Evolutionary conservation across 1,140 invertebrate genomes (phyloP), one percentile per base, ranked within the genome.

Genomic region (Lepidotrigona ventralis): DNA sequence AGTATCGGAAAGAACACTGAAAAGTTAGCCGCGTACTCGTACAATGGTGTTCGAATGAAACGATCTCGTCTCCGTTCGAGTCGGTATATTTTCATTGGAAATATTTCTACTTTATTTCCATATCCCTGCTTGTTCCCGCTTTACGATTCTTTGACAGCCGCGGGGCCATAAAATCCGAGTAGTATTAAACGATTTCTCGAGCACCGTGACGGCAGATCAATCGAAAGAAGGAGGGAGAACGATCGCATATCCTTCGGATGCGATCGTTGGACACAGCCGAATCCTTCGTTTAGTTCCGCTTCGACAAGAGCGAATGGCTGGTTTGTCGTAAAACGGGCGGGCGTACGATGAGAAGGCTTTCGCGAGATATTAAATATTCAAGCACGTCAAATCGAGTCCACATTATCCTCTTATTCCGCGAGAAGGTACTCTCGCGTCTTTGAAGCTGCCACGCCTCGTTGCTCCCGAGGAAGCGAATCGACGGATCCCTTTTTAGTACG

Each of bases 291-390:
- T 89, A 89, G n/a, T 81, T 89, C 74, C 76, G 80, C 76, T 83
- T 77, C 29, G 82, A 82, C 60, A 21, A n/a, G 33, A 64, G 26
- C 33, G 29, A 81, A 72, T 83, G 80, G 83, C 66, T 81, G 80
- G 85, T 53, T 39, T n/a, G 72, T 69, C 68, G 76, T 64, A 76
- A 70, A 60, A 74, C 82, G 58, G 26, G 39, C 33, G 39, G 33
- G 23, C 81, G 70, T 60, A 60, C 63, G 53, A 53, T 81, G 83
- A 89, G 85, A 80, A 75, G 75, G 77, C 70, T 86, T 84, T 77
- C 68, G 81, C 80, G 79, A 51, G 83, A 86, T 90, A 86, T 91
- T 90, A 90, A 91, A 90, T 91, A 91, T 91, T 90, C 90, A 90
- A 88, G 84, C 77, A 85, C 80, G 87, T 90, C 85, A 87, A 91